Evolutionary conservation across 2,797 vertebrate genomes (phyloP).

Genomic region (Euphonia xanthogaster): DNA sequence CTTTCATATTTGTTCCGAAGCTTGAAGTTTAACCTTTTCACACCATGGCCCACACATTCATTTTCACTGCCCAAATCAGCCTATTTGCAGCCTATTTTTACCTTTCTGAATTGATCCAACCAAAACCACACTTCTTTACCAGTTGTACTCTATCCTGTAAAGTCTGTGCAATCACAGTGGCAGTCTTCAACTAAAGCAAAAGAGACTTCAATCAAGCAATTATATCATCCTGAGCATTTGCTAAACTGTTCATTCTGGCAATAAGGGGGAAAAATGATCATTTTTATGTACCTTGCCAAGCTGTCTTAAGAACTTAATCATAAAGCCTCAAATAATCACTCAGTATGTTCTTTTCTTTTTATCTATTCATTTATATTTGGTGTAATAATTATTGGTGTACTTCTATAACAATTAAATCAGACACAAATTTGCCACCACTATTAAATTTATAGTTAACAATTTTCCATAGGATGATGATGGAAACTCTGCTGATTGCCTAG

Average conservation of each 20-base stretch:
- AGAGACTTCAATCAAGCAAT: not conserved
- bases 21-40: not conserved
- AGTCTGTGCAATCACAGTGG: not conserved
- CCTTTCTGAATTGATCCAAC: not conserved
- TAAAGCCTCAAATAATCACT: not conserved
- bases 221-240: not conserved
- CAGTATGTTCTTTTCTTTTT: not conserved
- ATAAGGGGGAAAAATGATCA: not conserved
- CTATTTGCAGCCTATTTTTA: not conserved
- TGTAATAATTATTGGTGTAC: not conserved
- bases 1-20: not conserved
- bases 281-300: not conserved
- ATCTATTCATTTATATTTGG: not conserved
- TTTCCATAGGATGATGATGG: not conserved
- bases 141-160: not conserved
- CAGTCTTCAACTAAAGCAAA: not conserved
- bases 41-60: not conserved
- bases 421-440: not conserved
- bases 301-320: not conserved
- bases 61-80: not conserved
- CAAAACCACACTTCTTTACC: not conserved
- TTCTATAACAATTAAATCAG: not conserved
- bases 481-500: not conserved
- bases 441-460: not conserved
- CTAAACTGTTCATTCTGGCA: not conserved